Evolutionary conservation across 2,888 invertebrate species (phyloP).

Genomic region (Pomacea canaliculata): DNA sequence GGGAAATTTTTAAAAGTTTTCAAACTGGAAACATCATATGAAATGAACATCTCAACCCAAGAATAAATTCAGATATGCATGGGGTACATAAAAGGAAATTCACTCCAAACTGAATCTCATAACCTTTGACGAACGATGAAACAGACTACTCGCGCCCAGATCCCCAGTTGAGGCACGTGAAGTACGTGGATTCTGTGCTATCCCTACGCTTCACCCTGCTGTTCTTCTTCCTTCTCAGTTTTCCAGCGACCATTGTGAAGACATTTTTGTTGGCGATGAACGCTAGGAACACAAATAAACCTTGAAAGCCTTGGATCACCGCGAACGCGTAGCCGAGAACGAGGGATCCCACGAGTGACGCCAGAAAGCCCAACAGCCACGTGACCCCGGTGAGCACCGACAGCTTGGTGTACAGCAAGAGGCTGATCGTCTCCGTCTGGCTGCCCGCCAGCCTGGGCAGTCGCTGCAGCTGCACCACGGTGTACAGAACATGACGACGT

Average conservation of each 20-base stretch:
- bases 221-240: not conserved
- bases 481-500: slow-evolving; percentile 24
- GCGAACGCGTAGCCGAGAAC: slow-evolving; percentile 16
- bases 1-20: no score
- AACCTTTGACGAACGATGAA: no score
- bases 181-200: no score
- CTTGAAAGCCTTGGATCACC: slow-evolving; percentile 16
- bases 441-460: not conserved
- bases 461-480: slow-evolving; percentile 14
- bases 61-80: no score
- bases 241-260: slow-evolving; percentile 3
- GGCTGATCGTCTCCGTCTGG: slow-evolving; percentile 7
- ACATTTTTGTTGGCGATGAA: slow-evolving; percentile 25
- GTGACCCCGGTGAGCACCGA: slow-evolving; percentile 26
- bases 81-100: no score
- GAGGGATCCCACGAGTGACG: not conserved
- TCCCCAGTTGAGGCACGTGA: no score
- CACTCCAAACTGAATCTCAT: no score
- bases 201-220: no score
- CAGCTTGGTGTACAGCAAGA: slow-evolving; percentile 24
- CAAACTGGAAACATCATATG: no score
- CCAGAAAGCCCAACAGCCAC: slow-evolving; percentile 26
- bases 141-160: no score
- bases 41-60: no score
- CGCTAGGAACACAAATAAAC: slow-evolving; percentile 24